Percentiles rank a stretch among this genome's conserved stretches.
Evolutionary conservation across 2,888 invertebrate genomes (phyloP).

Genomic region (Drosophila mayaguana): DNA sequence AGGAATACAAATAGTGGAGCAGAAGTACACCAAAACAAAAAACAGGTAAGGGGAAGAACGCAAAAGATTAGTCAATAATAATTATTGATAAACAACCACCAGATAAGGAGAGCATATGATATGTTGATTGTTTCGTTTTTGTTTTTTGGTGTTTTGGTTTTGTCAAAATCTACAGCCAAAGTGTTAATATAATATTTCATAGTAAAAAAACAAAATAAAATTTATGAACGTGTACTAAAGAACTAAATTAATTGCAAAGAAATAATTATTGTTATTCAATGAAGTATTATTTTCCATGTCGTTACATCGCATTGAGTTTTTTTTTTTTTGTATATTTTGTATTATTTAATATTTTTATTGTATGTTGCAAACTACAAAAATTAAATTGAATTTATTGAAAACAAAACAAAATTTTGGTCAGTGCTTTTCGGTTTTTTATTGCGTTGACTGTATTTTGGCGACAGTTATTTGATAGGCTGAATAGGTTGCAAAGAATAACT

Average conservation of each 20-base stretch:
- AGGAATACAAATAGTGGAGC: conserved; percentile 40
- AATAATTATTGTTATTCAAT: conserved; percentile 53
- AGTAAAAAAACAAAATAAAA: conserved; percentile 28
- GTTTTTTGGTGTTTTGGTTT: conserved; percentile 42
- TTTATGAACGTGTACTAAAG: conserved; percentile 33
- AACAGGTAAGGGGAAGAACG: conserved; percentile 52
- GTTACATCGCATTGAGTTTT: conserved; percentile 38
- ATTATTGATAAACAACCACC: conserved; percentile 71
- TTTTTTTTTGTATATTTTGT: conserved; percentile 19
- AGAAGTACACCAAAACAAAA: conserved; percentile 47
- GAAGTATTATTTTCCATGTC: conserved; percentile 50
- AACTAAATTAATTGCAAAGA: conserved; percentile 58
- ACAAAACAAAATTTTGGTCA: conserved; percentile 75
- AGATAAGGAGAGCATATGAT: conserved; percentile 60
- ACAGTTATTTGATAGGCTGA: conserved; percentile 47
- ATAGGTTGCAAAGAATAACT: conserved; percentile 64
- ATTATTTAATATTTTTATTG: conserved; percentile 15
- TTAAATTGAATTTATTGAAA: conserved; percentile 51
- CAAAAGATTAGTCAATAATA: conserved; percentile 72
- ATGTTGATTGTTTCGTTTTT: conserved; percentile 50
- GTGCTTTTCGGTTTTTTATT: conserved; percentile 35
- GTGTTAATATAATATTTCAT: conserved; percentile 70
- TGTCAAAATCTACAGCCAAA: conserved; percentile 83
- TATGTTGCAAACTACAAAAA: conserved; percentile 71
- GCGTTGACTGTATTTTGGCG: conserved; percentile 59